phyloP scores from a whole-genome alignment of 1,140 invertebrate species.

The Papilio aristodemus region DNA sequence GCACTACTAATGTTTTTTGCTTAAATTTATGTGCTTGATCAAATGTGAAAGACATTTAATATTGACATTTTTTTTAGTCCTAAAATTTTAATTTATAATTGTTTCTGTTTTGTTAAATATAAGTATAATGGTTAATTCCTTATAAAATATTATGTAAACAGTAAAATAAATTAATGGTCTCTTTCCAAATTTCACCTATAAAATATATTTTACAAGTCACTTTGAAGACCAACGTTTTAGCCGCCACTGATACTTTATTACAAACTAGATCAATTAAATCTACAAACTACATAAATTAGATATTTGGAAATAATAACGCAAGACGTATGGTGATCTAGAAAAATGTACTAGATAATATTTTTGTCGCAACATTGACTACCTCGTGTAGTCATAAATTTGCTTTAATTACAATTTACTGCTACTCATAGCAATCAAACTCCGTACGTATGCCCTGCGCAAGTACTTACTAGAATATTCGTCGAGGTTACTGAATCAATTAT shows the following conservation, averaged over 20 bases:
- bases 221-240: not conserved
- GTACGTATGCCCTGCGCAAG: slow-evolving; percentile 7
- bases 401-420: slow-evolving; percentile 29
- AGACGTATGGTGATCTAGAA: not conserved
- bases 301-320: slow-evolving; percentile 4
- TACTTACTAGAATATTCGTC: slow-evolving; percentile 32
- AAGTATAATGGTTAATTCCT: no score
- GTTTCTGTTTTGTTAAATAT: no score
- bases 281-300: slow-evolving; percentile 1
- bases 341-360: slow-evolving; percentile 31
- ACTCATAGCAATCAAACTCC: slow-evolving; percentile 21
- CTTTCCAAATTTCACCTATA: not conserved
- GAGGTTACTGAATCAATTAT: slow-evolving; percentile 34
- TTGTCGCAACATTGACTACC: slow-evolving; percentile 6
- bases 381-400: slow-evolving; percentile 25
- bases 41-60: no score
- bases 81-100: no score
- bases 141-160: slow-evolving; percentile 4
- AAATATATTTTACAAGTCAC: not conserved
- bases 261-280: slow-evolving; percentile 19
- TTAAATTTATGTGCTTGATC: no score
- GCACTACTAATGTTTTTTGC: no score
- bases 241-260: not conserved
- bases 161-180: no score
- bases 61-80: no score